Evolutionary conservation across 2,797 vertebrate species (phyloP), one percentile per base, ranked within the genome.

Genomic region (Cheirogaleus major): DNA sequence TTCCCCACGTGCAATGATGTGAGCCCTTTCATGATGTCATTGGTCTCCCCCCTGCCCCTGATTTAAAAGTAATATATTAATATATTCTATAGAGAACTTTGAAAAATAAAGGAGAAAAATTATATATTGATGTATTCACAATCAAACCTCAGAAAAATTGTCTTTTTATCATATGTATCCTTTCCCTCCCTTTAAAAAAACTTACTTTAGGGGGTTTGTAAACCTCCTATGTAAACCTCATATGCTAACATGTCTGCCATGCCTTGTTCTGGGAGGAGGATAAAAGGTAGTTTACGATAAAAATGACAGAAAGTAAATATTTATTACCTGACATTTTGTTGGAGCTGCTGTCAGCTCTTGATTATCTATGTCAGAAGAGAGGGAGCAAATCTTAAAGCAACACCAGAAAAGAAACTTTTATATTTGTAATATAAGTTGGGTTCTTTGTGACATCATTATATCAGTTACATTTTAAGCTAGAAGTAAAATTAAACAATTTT

Each of bases 391-490:
- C 65, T 95, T 67, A 65, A 17, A 35, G n/a, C 25, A 89, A 17
- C 45, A 38, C 48, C 4, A 41, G 55, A 7, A 83, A 89, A 55
- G 55, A 67, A 35, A 15, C 4, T 3, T 38, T 50, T 63, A 6
- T 5, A 38, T 41, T 95, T 81, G 87, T 23, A 75, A 3, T 87
- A 15, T 41, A 22, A 86, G 41, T 80, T 95, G 20, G 3, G 4
- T 70, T 95, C 25, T 95, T 94, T 76, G 35, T 13, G 22, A 15
- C 7, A 57, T 48, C 43, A 52, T 82, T 67, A 38, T 13, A n/a
- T 81, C 7, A 85, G 11, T 91, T 95, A 22, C 4, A 48, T 69
- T 92, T 95, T 93, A 96, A 91, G 23, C 17, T 79, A 70, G 90
- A 89, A 92, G 84, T 73, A 73, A 82, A 93, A 55, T 61, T 73